These are phyloP conservation scores for Cartodere bifasciata DNA, from an alignment of 2,888 invertebrate species.

Conservation along the genomic window DNA sequence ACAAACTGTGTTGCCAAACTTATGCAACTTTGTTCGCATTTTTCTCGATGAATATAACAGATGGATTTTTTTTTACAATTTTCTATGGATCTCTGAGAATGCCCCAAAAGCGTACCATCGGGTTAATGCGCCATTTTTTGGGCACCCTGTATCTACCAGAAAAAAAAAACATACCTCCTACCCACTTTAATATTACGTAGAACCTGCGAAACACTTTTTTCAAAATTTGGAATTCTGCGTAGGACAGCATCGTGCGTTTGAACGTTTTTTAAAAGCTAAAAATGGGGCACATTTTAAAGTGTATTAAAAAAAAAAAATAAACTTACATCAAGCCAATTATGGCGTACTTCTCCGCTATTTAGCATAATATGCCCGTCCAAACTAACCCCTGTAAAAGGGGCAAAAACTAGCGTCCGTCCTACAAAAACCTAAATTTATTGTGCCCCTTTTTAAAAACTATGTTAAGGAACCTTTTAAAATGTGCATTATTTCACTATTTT, in stretches of 20 bases:
- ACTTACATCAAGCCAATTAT: slow-evolving; percentile 86
- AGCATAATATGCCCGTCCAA: slow-evolving; percentile 82
- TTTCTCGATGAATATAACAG: no score
- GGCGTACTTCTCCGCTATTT: slow-evolving; percentile 84
- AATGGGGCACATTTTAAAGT: slow-evolving; percentile 19
- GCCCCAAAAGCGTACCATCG: no score
- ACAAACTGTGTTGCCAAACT: no score
- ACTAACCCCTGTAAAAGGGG: slow-evolving; percentile 82
- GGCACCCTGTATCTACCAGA: no score
- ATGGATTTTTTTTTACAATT: no score
- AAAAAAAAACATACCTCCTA: slow-evolving; percentile 49
- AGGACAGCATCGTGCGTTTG: slow-evolving; percentile 61
- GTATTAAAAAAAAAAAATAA: slow-evolving; percentile 6
- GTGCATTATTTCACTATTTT: slow-evolving; percentile 59
- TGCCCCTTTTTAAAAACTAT: background rate
- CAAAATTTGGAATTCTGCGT: slow-evolving; percentile 66
- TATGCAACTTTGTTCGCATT: no score
- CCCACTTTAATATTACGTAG: slow-evolving; percentile 73
- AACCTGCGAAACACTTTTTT: slow-evolving; percentile 72
- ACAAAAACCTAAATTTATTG: slow-evolving; percentile 21
- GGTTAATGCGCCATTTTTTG: no score
- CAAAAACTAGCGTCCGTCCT: slow-evolving; percentile 74
- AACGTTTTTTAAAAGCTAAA: slow-evolving; percentile 71
- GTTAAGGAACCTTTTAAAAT: slow-evolving; percentile 44
- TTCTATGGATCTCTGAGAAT: no score